phyloP scores from a whole-genome alignment of 1,140 invertebrate genomes.

The Adelges cooleyi region DNA sequence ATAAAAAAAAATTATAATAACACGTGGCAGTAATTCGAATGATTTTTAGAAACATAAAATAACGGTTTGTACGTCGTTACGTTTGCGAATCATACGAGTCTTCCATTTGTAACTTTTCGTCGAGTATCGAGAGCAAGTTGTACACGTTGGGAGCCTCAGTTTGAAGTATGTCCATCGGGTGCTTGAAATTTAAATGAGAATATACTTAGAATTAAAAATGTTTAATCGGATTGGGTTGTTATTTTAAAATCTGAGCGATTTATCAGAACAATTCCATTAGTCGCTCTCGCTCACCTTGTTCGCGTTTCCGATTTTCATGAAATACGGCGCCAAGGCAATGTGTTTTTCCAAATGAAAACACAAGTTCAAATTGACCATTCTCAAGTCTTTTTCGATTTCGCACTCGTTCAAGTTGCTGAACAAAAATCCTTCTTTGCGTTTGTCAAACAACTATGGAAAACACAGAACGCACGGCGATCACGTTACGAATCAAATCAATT shows the following conservation, averaged over 20 bases:
- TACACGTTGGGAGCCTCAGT: slow-evolving; percentile 4
- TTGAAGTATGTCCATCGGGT: neutral
- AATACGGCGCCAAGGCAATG: slow-evolving; percentile 23
- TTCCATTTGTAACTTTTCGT: neutral
- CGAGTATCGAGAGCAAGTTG: neutral
- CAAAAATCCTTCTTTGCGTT: slow-evolving; percentile 23
- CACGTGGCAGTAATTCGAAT: too few species aligned
- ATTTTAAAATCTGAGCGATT: too few species aligned
- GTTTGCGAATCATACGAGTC: too few species aligned
- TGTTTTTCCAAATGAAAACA: slow-evolving; percentile 19
- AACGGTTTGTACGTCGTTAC: too few species aligned
- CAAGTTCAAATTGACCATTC: slow-evolving; percentile 6
- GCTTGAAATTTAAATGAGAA: neutral
- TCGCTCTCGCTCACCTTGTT: neutral
- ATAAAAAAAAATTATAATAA: too few species aligned
- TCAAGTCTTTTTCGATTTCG: slow-evolving; percentile 8
- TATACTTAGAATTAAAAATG: too few species aligned
- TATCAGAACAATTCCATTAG: too few species aligned
- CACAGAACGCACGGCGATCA: too few species aligned
- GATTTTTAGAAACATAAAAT: too few species aligned
- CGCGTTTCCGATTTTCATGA: neutral
- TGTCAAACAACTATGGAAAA: slow-evolving; percentile 12
- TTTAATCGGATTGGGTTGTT: too few species aligned
- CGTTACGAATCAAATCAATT: too few species aligned
- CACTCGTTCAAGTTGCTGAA: neutral